These are phyloP conservation scores for Phanerotoma sp. DNA, from an alignment of 2,888 invertebrate genomes.

Conservation along the genomic window DNA sequence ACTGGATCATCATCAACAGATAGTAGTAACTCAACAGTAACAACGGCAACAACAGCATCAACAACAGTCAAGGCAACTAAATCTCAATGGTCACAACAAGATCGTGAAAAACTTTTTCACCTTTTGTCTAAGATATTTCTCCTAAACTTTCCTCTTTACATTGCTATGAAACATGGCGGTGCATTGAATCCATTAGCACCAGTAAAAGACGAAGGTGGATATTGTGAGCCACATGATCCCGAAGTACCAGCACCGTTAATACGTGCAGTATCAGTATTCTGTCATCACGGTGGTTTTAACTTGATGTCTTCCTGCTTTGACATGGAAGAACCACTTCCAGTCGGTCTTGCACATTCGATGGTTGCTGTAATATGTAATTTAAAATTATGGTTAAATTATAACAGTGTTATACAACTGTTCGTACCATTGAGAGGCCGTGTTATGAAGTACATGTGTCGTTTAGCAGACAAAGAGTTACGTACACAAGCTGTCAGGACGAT, in stretches of 20 bases:
- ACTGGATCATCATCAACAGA: conserved; percentile 41
- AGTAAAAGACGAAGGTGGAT: conserved; percentile 75
- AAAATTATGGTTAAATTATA: conserved; percentile 90
- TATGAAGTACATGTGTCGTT: conserved; percentile 89
- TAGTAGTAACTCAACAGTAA: too few species aligned
- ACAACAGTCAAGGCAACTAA: conserved; percentile 31
- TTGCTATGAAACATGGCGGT: conserved; percentile 82
- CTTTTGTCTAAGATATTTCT: conserved; percentile 87
- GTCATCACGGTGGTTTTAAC: conserved; percentile 86
- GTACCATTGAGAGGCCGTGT: conserved; percentile 86
- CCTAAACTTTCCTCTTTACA: conserved; percentile 84
- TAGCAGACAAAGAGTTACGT: conserved; percentile 88
- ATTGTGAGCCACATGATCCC: conserved; percentile 90
- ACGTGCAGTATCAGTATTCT: conserved; percentile 91
- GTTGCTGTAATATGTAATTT: conserved; percentile 90
- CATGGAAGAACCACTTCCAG: conserved; percentile 73
- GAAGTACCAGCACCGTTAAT: conserved; percentile 89
- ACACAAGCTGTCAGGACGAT: conserved; percentile 87
- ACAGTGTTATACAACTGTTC: conserved; percentile 84
- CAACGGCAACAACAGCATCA: too few species aligned
- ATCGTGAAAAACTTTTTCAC: conserved; percentile 85
- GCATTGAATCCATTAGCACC: conserved; percentile 58
- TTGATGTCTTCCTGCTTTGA: conserved; percentile 88
- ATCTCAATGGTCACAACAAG: conserved; percentile 71
- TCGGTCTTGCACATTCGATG: conserved; percentile 88